These are phyloP conservation scores for Lithobius niger DNA, from an alignment of 1,140 invertebrate genomes.

Conservation along the genomic window DNA sequence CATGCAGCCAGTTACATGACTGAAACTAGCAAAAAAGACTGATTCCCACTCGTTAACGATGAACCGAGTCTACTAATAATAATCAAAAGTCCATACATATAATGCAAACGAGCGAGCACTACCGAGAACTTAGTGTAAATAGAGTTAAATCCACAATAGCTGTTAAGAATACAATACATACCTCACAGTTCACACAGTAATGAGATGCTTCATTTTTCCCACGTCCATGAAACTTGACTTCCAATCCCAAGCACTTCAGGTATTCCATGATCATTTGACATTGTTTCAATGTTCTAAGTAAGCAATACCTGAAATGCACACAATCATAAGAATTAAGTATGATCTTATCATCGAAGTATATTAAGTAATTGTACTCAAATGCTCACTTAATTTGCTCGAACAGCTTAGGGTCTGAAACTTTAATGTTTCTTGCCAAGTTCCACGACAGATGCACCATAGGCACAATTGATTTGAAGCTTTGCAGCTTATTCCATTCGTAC, in stretches of 20 bases:
- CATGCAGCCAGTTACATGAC: too few relatives aligned
- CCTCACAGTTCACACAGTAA: constrained; percentile 96
- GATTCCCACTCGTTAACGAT: too few relatives aligned
- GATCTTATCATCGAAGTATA: background rate
- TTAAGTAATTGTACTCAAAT: constrained; percentile 18
- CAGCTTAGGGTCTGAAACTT: constrained; percentile 80
- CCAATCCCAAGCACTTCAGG: constrained; percentile 67
- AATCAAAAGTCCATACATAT: too few relatives aligned
- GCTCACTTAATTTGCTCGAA: constrained; percentile 69
- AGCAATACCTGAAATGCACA: constrained; percentile 47
- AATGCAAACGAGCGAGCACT: too few relatives aligned
- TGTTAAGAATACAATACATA: too few relatives aligned
- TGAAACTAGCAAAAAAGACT: too few relatives aligned
- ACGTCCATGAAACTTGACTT: constrained; percentile 86
- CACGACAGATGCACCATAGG: constrained; percentile 97
- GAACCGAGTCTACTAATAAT: too few relatives aligned
- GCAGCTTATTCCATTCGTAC: constrained; percentile 99
- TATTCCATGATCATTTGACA: constrained; percentile 74
- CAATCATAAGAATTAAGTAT: background rate
- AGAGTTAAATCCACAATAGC: too few relatives aligned
- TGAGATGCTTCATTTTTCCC: constrained; percentile 91
- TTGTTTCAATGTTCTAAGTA: constrained; percentile 70
- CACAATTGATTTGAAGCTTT: constrained; percentile 95
- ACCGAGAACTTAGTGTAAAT: too few relatives aligned
- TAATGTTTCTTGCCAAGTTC: constrained; percentile 95